Base-by-base conservation (phyloP, 2,797 vertebrate species). In the Mus caroli region DNA sequence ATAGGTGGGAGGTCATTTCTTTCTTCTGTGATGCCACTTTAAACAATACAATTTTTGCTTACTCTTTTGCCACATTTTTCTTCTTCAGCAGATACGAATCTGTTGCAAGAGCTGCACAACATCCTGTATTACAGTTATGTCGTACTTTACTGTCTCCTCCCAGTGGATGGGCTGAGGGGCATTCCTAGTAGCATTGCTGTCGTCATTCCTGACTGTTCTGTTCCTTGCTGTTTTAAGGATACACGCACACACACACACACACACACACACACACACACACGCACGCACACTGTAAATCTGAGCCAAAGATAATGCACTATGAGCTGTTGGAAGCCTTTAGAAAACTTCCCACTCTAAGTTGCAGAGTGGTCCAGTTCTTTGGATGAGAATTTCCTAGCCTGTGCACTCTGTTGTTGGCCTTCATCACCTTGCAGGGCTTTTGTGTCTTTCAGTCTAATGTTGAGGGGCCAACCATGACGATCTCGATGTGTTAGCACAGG, bases 41-140 rank as follows among this genome's bases (percentile, higher is more conserved):
- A 78, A 89, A 40, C 20, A 88, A 19, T 90, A 69, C n/a, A 62
- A 43, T 83, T 92, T 78, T 75, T 82, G 83, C 34, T 95, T 96
- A 77, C n/a, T 76, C 82, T 71, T 94, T 46, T 83, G 28, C 77
- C 58, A 71, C 12, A 78, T 37, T 86, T 93, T 92, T 34, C 20
- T 50, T 80, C 92, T 62, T 75, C 62, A 84, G 28, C 56, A 95
- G 75, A 90, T 95, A 90, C 2, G 80, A 87, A 85, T 94, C 24
- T 50, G 22, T 58, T 78, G 19, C 43, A 52, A 75, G 43, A 87
- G 34, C 58, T 86, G 17, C 19, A 43, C 56, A 50, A 56, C 20
- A 64, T 46, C 31, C n/a, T 75, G 15, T 15, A 13, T 86, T 82
- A 64, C 12, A 24, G 2, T 50, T 52, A 14, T 76, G 13, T 52